These are phyloP conservation scores for Idaea straminata DNA, from an alignment of 2,888 invertebrate genomes.

Conservation along the genomic window DNA sequence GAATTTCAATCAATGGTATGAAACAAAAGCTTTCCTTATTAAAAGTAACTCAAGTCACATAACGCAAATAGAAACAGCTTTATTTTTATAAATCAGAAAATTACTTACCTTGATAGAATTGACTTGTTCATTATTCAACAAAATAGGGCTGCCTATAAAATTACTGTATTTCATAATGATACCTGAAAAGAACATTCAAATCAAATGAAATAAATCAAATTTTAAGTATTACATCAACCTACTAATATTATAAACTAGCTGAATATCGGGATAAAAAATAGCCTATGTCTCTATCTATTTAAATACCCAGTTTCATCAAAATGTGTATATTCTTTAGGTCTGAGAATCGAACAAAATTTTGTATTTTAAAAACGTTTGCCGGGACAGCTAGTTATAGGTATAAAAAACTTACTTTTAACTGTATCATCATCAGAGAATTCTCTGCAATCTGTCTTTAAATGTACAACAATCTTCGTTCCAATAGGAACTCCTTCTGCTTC, in stretches of 20 bases:
- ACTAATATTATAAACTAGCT: no score
- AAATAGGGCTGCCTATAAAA: slow-evolving; percentile 96
- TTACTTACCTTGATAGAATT: slow-evolving; percentile 88
- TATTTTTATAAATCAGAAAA: slow-evolving; percentile 4
- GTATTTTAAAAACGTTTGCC: no score
- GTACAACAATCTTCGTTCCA: slow-evolving; percentile 96
- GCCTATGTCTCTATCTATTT: no score
- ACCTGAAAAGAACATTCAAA: slow-evolving; percentile 66
- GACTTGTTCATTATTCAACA: slow-evolving; percentile 91
- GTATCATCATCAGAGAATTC: slow-evolving; percentile 94
- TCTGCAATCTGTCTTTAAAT: slow-evolving; percentile 92
- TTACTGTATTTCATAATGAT: slow-evolving; percentile 98
- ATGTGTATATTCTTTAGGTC: no score
- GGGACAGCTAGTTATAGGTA: background rate
- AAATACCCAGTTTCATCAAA: no score
- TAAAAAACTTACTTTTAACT: slow-evolving; percentile 81
- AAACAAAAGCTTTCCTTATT: no score
- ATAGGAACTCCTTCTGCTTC: slow-evolving; percentile 90
- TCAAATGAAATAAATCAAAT: background rate
- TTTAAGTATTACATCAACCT: no score
- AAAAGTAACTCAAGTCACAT: background rate
- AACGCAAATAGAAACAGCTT: background rate
- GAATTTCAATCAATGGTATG: no score
- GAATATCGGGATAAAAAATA: no score
- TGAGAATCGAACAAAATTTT: no score